Evolutionary conservation across 35 echinoderm and acorn worm genomes (phyloP).

Genomic region (Ophioderma brevispina): DNA sequence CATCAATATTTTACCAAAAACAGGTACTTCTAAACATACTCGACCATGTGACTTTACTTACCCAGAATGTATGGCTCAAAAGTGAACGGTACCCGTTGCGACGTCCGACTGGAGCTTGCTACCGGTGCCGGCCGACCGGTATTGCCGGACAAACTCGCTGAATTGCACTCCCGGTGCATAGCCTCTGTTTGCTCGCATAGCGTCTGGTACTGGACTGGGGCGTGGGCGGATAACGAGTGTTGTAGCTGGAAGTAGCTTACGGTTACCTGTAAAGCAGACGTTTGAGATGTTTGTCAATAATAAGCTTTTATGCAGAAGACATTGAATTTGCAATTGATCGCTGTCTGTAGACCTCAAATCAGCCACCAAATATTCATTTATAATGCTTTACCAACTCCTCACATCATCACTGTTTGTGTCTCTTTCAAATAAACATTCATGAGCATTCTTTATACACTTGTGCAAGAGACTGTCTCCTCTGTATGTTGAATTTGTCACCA

Average conservation of each 20-base stretch:
- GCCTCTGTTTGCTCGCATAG: conserved; percentile 69
- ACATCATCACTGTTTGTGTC: too few relatives aligned
- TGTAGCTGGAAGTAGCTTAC: conserved; percentile 93
- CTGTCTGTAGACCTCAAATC: too few relatives aligned
- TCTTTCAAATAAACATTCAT: too few relatives aligned
- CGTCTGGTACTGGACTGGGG: conserved; percentile 85
- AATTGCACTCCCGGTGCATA: conserved; percentile 88
- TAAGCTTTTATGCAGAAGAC: not conserved
- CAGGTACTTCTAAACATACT: too few relatives aligned
- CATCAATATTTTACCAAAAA: too few relatives aligned
- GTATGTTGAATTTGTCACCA: too few relatives aligned
- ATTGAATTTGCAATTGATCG: too few relatives aligned
- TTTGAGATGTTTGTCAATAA: not conserved
- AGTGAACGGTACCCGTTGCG: conserved; percentile 39
- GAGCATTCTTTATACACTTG: too few relatives aligned
- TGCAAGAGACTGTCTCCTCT: too few relatives aligned
- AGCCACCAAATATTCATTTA: too few relatives aligned
- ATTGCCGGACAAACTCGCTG: conserved; percentile 80
- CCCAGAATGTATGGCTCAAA: conserved; percentile 83
- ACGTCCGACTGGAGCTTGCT: conserved; percentile 36
- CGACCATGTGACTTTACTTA: too few relatives aligned
- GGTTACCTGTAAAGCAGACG: conserved; percentile 64
- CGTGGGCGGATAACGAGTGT: conserved; percentile 80
- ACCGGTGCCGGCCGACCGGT: conserved; percentile 37
- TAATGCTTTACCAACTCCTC: too few relatives aligned